Evolutionary conservation across 2,888 invertebrate species (phyloP), one percentile per base, ranked within the genome.

Genomic region (Lepetodrilus schrolli): DNA sequence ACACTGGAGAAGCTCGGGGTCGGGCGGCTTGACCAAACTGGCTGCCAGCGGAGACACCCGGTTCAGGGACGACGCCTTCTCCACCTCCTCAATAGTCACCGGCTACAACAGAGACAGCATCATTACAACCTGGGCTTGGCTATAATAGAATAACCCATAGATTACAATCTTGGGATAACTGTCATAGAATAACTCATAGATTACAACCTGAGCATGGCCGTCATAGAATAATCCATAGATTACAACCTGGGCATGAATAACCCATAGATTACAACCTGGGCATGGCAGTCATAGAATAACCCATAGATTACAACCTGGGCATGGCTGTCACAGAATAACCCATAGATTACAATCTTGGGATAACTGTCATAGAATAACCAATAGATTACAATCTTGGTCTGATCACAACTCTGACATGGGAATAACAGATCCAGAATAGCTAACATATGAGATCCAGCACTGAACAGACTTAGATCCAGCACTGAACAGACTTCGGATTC

Each of bases 71-170:
- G 87, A 86, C 5, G 92, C 93, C 90, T 66, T 94, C 85, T 94
- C 92, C 20, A 95, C 93, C 90, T 94, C 94, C 82, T 94, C 94
- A 68, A 93, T 92, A 30, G 95, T 93, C 47, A 95, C 93, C 0
- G 95, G 95, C 92, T 94, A 94, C 0, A 80, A 79, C 43, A 43
- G n/a, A 13, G 5, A 34, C 26, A 73, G 4, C 43, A 68, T n/a
- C 58, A 8, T 58, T n/a, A n/a, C n/a, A n/a, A n/a, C n/a, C n/a
- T n/a, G n/a, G n/a, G n/a, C n/a, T n/a, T n/a, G n/a, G n/a, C n/a
- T n/a, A 8, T 58, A 58, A 8, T 58, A 58, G 1, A 26, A 58
- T 26, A 10, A 58, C 8, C 2, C 58, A 3, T 20, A 21, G 23
- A 10, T 21, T 2, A 8, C 58, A n/a, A n/a, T n/a, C 58, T n/a